Percentiles rank a stretch among this genome's conserved stretches.
phyloP scores from a whole-genome alignment of 1,140 invertebrate species.

The Panonychus citri region DNA sequence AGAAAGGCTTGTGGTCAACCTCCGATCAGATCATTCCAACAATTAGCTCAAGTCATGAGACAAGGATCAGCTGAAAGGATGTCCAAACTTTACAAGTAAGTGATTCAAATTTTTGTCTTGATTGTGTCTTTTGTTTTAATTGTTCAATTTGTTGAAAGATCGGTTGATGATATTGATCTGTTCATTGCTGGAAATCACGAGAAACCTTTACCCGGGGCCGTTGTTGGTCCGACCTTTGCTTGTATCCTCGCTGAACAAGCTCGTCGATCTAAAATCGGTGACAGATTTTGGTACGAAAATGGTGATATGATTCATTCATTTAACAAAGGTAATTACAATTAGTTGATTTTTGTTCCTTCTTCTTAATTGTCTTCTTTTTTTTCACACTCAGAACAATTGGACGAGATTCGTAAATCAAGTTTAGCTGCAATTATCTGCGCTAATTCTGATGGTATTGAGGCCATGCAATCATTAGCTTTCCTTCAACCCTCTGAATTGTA shows the following conservation, averaged over 20 bases:
- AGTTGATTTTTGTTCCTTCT: neutral
- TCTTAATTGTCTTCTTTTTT: neutral
- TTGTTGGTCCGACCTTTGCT: conserved; percentile 82
- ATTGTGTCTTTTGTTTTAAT: too few relatives aligned
- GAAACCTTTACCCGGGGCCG: conserved; percentile 38
- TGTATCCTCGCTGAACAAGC: conserved; percentile 90
- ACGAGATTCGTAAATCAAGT: conserved; percentile 68
- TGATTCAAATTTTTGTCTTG: neutral
- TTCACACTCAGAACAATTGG: conserved; percentile 36
- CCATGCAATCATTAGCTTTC: conserved; percentile 7
- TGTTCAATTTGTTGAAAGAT: conserved; percentile 11
- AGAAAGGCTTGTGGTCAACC: conserved; percentile 51
- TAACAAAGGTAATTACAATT: conserved; percentile 7
- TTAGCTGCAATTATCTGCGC: conserved; percentile 73
- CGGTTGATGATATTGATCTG: conserved; percentile 38
- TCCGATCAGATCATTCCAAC: conserved; percentile 41
- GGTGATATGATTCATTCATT: conserved; percentile 14
- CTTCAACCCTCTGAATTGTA: neutral
- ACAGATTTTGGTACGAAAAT: conserved; percentile 26
- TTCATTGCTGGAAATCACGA: conserved; percentile 36
- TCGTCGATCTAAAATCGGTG: conserved; percentile 43
- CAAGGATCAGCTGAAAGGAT: conserved; percentile 7
- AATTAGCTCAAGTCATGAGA: conserved; percentile 41
- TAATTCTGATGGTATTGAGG: conserved; percentile 49
- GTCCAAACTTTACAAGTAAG: conserved; percentile 7